Evolutionary conservation across 1,140 invertebrate species (phyloP), one percentile per base, ranked within the genome.

Genomic region (Sycophaga agraensis): DNA sequence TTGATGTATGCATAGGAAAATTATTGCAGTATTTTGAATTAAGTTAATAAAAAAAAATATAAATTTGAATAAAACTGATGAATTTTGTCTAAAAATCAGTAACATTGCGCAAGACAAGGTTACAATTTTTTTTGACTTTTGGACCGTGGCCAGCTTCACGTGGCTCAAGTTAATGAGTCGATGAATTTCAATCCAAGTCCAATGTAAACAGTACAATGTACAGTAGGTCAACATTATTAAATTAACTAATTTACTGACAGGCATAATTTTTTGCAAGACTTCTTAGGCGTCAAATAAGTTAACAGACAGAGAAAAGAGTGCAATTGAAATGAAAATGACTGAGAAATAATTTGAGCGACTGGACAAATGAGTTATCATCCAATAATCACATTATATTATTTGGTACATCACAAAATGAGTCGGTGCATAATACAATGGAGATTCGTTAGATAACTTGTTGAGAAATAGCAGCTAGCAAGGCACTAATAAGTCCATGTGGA

Each of bases 111-210:
- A 28, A 48, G 42, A n/a, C 39, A 54, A 48, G 54, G 50, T 14
- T 31, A 40, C 28, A 26, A 39, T 61, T 54, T 61, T 49, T 17
- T 12, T 22, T 8, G 4, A 45, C 14, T 24, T 0, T 22, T n/a
- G 24, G 22, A 22, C 16, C 11, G 16, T 46, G 6, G 16, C 26
- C n/a, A 61, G 51, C 40, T 26, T 42, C 51, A 56, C 35, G 35
- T 49, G 19, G 34, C 59, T 62, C 43, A 62, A 56, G 8, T n/a
- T 16, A 62, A 56, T 50, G 53, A 62, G 53, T 24, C 37, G 26
- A 55, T 55, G 51, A 55, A 62, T 22, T 55, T 37, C n/a, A 31
- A 21, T 28, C n/a, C 28, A 51, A 48, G 14, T 19, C n/a, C n/a
- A n/a, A n/a, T n/a, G n/a, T n/a, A n/a, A n/a, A n/a, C n/a, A n/a